Evolutionary conservation across 2,888 invertebrate species (phyloP), one percentile per base, ranked within the genome.

Genomic region (Morpho deidamia): DNA sequence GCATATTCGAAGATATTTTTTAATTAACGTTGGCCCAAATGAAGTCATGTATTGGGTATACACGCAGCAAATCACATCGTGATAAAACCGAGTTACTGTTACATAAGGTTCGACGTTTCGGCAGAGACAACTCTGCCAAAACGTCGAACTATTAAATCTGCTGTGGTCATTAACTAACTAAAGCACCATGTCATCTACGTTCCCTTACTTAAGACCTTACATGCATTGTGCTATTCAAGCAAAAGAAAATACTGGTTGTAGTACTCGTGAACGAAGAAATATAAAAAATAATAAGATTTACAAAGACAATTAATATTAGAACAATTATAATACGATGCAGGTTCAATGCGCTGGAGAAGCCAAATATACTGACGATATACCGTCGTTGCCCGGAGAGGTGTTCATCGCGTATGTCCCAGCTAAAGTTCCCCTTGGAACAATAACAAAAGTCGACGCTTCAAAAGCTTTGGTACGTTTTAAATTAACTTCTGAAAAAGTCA

Each of bases 341-440:
- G 73, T 81, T 14, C 93, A 93, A 81, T 90, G 91, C 64, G 86
- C 92, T 39, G 95, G 95, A 0, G 93, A 94, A 74, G 93, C 93
- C 0, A 78, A 90, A 62, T 95, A 92, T 70, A 81, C 92, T 1
- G 92, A 93, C 65, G 95, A 95, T 62, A 71, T 92, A n/a, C 91
- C 91, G 3, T 70, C 83, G 0, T 68, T 82, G 0, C 85, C 87
- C 0, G 89, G 92, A 68, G 93, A 95, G 79, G 89, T 94, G 0
- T 91, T 90, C 70, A 93, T 91, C 7, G 92, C 92, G 0, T 92
- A 95, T 62, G 94, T 94, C 1, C 69, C 91, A 0, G 89, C 92
- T 4, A 92, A 90, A 56, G 71, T 91, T 63, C 71, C 90, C 10
- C 82, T 80, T 48, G 93, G 92, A 0, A 82, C 71, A 7, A 87